A percentile compares a stretch with the other conserved stretches of the same genome.
phyloP scores from a whole-genome alignment of 2,113 vertebrate species.

The Thamnaconus septentrionalis region DNA sequence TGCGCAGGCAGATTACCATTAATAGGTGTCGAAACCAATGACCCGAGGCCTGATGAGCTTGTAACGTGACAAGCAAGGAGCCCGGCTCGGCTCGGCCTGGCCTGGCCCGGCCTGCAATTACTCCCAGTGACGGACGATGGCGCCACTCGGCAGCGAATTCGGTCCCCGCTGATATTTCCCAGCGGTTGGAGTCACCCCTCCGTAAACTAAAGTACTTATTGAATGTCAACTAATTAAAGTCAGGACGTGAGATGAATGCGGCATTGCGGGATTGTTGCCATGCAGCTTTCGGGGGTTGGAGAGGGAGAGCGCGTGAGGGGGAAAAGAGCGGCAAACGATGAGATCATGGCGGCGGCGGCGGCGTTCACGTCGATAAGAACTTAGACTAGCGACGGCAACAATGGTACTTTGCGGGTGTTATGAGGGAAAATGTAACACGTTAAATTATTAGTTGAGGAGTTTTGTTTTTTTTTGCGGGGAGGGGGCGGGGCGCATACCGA shows the following conservation, averaged over 20 bases:
- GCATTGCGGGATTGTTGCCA: background rate
- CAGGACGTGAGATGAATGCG: slow-evolving; percentile 51
- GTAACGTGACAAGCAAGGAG: slow-evolving; percentile 30
- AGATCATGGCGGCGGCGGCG: too few species aligned
- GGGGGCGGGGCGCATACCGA: too few species aligned
- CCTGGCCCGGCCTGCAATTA: slow-evolving; percentile 47
- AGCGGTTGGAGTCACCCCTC: slow-evolving; percentile 57
- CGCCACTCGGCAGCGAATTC: slow-evolving; percentile 70
- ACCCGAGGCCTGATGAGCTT: slow-evolving; percentile 58
- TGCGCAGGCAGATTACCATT: slow-evolving; percentile 51
- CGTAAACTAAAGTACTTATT: slow-evolving; percentile 61
- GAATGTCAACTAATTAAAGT: slow-evolving; percentile 71
- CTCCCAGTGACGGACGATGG: slow-evolving; percentile 71
- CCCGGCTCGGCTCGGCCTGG: too few species aligned
- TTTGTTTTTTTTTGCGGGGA: too few species aligned
- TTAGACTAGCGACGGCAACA: too few species aligned
- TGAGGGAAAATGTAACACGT: too few species aligned
- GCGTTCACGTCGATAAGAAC: too few species aligned
- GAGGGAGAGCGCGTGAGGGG: too few species aligned
- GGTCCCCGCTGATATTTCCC: slow-evolving; percentile 35
- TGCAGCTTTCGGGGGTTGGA: too few species aligned
- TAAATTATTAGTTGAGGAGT: too few species aligned
- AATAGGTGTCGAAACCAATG: slow-evolving; percentile 66
- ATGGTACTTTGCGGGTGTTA: too few species aligned
- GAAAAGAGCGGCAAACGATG: too few species aligned